Base-by-base conservation (phyloP, 2,888 invertebrate species). In the Sminthurides aquaticus region DNA sequence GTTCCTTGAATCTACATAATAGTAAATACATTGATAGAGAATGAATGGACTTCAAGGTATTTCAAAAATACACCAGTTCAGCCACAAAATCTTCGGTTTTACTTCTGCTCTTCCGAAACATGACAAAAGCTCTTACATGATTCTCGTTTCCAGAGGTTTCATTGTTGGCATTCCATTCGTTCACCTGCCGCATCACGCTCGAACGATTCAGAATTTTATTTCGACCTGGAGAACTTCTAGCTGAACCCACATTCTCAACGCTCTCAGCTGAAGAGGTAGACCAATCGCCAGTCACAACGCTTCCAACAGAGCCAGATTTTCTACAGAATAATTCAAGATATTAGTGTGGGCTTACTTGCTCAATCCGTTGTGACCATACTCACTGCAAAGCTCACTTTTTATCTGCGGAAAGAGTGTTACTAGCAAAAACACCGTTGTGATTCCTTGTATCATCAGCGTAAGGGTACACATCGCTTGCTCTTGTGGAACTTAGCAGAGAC, bases 381-480 rank as follows among this genome's bases (percentile, higher is more conserved):
- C 18, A 43, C 29, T n/a, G n/a, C 3, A 25, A 11, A 5, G n/a
- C 20, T 3, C 58, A 64, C 63, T 57, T 26, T 20, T 64, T 64
- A 1, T 64, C 63, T n/a, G 43, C 27, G 20, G 25, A 18, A 15
- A 27, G 25, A 29, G 54, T 49, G 26, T 15, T 52, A n/a, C 49
- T 15, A 25, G 49, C 34, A 28, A 64, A 64, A 34, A 52, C 49
- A 24, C 3, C 18, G 34, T 58, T 58, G 2, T 52, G 49, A 2
- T 24, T 26, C 15, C 49, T 55, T 3, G 26, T 20, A 54, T 26
- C 28, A n/a, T 59, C 62, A 3, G 26, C 24, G 43, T 56, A 61
- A 0, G 89, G 89, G 79, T 89, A 86, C 76, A 86, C 87, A 72
- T 89, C 86, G 80, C 88, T 88, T 71, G 87, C 87, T 76, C 89